Conservation (phyloP, 2,888 invertebrate species). For the Apotomis capreana region DNA sequence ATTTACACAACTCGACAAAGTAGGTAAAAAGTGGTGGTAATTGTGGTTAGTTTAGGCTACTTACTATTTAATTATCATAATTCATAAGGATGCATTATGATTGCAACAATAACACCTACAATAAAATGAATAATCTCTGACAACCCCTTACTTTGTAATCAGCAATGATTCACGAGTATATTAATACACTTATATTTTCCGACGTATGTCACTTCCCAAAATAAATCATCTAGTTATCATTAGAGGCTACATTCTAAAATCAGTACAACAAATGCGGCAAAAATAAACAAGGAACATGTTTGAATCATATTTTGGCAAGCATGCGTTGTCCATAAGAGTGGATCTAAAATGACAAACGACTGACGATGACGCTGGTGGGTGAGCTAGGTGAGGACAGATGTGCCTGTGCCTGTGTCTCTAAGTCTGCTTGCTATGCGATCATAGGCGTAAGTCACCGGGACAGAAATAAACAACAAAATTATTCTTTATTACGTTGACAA, state of each 20-base stretch:
- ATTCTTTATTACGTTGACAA: slow-evolving; percentile 67
- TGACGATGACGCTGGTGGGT: slow-evolving; percentile 44
- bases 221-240: slow-evolving; percentile 35
- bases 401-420: slow-evolving; percentile 11
- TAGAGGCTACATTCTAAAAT: slow-evolving; percentile 55
- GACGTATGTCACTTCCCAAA: slow-evolving; percentile 29
- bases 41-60: too few relatives aligned
- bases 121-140: neutral
- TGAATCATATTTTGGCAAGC: slow-evolving; percentile 77
- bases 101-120: too few relatives aligned
- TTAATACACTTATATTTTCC: slow-evolving; percentile 11
- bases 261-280: slow-evolving; percentile 57
- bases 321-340: slow-evolving; percentile 58
- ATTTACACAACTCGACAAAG: too few relatives aligned
- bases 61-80: too few relatives aligned
- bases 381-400: slow-evolving; percentile 52
- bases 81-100: too few relatives aligned
- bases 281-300: slow-evolving; percentile 60
- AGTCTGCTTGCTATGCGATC: slow-evolving; percentile 3
- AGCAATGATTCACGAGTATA: slow-evolving; percentile 17
- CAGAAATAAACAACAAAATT: slow-evolving; percentile 62
- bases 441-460: slow-evolving; percentile 49
- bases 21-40: too few relatives aligned
- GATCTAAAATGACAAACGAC: slow-evolving; percentile 61
- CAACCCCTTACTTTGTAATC: slow-evolving; percentile 1